phyloP scores from a whole-genome alignment of 2,113 vertebrate genomes.

The Caranx ignobilis region DNA sequence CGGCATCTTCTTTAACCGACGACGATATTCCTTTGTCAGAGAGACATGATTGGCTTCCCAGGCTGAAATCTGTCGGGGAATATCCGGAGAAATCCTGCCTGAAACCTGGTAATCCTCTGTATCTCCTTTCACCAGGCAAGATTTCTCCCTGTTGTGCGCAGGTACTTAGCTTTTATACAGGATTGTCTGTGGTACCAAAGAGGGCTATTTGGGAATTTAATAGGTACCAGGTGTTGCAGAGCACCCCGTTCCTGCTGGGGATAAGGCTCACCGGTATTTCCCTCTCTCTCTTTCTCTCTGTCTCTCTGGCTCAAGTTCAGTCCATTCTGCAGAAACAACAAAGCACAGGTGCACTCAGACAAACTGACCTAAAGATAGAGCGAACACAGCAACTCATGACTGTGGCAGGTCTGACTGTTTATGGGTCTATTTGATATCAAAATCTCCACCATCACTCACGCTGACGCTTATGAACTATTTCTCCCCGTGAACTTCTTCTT shows the following conservation, averaged over 20 bases:
- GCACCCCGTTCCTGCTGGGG: conserved; percentile 14
- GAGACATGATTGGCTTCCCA: conserved; percentile 16
- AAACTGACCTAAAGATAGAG: conserved; percentile 13
- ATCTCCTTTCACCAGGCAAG: conserved; percentile 43
- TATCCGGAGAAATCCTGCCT: conserved; percentile 42
- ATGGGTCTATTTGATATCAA: not conserved
- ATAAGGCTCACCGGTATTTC: not conserved
- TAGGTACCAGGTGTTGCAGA: conserved; percentile 27
- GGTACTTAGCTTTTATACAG: not conserved
- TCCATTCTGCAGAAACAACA: conserved; percentile 32
- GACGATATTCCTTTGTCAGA: conserved; percentile 19
- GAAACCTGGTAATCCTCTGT: conserved; percentile 33
- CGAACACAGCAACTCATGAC: not conserved
- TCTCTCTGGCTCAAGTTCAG: conserved; percentile 11
- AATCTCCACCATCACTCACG: not conserved
- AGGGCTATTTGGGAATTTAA: conserved; percentile 25
- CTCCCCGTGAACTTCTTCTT: no score
- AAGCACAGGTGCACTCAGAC: not conserved
- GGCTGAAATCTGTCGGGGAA: conserved; percentile 15
- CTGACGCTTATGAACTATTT: not conserved
- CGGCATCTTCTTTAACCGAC: conserved; percentile 1
- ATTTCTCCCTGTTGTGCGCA: not conserved
- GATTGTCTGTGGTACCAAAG: conserved; percentile 35
- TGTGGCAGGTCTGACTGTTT: conserved; percentile 4
- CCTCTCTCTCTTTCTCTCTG: not conserved